A percentile compares a stretch with the other conserved stretches of the same genome.
These are phyloP conservation scores for Anolis apletophallus DNA, from an alignment of 2,797 vertebrate species.

Conservation along the genomic window DNA sequence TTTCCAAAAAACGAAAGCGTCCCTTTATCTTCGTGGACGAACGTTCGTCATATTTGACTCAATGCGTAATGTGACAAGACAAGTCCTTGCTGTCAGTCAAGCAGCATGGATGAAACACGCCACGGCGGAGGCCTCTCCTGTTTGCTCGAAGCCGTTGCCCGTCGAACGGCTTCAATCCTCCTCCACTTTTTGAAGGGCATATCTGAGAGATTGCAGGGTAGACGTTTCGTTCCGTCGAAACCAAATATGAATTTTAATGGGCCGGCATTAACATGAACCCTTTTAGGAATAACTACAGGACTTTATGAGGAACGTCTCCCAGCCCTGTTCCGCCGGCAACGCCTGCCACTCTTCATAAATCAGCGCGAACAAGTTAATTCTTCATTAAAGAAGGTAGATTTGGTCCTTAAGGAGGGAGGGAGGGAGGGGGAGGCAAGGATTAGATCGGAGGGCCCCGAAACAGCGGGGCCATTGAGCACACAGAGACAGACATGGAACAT, in stretches of 20 bases:
- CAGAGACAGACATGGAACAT: background rate
- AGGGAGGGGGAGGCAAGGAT: constrained; percentile 27
- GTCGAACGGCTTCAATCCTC: constrained; percentile 8
- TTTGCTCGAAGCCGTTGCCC: constrained; percentile 54
- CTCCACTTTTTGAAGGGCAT: constrained; percentile 70
- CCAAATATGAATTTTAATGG: constrained; percentile 73
- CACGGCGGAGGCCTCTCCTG: constrained; percentile 41
- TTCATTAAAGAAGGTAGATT: constrained; percentile 66
- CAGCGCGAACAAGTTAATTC: constrained; percentile 73
- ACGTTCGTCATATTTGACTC: constrained; percentile 58
- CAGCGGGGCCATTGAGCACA: background rate
- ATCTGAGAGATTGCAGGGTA: constrained; percentile 59
- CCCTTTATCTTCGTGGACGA: constrained; percentile 28
- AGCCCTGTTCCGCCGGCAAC: constrained; percentile 54
- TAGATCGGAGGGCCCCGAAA: background rate
- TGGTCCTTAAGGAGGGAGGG: constrained; percentile 50
- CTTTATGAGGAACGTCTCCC: constrained; percentile 65
- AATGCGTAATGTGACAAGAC: constrained; percentile 68
- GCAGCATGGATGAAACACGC: background rate
- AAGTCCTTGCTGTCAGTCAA: constrained; percentile 71
- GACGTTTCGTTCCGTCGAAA: constrained; percentile 59
- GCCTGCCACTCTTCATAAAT: constrained; percentile 74
- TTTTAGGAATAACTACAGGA: constrained; percentile 74
- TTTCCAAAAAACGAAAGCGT: constrained; percentile 43
- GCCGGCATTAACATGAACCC: constrained; percentile 71